These are phyloP conservation scores for Melinaea marsaeus DNA, from an alignment of 2,888 invertebrate species.

Conservation along the genomic window DNA sequence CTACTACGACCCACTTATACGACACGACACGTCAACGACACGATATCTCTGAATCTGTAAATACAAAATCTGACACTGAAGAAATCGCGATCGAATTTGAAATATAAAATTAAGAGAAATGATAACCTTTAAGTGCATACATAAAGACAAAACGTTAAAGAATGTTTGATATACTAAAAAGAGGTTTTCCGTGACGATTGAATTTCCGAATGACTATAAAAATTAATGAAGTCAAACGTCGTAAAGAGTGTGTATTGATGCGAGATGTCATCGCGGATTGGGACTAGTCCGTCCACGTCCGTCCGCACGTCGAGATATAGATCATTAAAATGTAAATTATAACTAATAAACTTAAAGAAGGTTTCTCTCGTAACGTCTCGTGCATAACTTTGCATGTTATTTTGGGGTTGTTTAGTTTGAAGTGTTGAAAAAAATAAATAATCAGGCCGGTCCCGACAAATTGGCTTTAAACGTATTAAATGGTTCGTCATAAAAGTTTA, in stretches of 20 bases:
- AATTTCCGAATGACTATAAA: constrained; percentile 35
- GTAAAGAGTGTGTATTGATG: constrained; percentile 36
- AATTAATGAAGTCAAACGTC: constrained; percentile 35
- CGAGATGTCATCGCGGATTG: constrained; percentile 33
- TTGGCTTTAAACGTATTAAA: too few species aligned
- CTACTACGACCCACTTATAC: constrained; percentile 9
- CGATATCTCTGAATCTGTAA: constrained; percentile 1
- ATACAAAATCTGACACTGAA: neutral
- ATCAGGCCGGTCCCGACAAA: too few species aligned
- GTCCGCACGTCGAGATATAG: constrained; percentile 31
- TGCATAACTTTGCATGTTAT: constrained; percentile 17
- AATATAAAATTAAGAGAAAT: neutral
- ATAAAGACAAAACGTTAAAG: neutral
- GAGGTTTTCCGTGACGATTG: constrained; percentile 28
- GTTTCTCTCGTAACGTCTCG: constrained; percentile 14
- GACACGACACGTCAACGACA: constrained; percentile 13
- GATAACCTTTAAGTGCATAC: neutral
- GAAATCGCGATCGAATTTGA: neutral
- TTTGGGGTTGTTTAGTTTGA: constrained; percentile 10
- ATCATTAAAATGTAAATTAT: constrained; percentile 30
- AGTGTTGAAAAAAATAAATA: constrained; percentile 4
- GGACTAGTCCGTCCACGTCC: constrained; percentile 27
- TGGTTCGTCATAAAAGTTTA: too few species aligned
- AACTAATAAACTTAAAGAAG: constrained; percentile 22
- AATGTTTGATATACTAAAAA: constrained; percentile 20